A percentile compares a stretch with the other conserved stretches of the same genome.
Evolutionary conservation across 1,140 invertebrate species (phyloP).

Genomic region (Diprion similis): DNA sequence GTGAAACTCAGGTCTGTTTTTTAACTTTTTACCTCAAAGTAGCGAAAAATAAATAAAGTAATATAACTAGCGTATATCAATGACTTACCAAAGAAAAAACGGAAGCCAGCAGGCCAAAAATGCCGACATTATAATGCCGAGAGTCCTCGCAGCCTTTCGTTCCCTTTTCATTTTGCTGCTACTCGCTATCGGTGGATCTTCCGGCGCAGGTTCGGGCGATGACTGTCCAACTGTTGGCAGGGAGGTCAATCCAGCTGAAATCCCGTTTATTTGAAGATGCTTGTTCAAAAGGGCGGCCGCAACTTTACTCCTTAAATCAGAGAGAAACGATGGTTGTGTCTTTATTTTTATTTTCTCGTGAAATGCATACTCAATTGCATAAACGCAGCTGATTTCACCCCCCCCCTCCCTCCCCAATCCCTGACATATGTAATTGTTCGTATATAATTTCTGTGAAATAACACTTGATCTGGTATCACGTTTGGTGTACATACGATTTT

Average conservation of each 20-base stretch:
- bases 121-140: slow-evolving; percentile 95
- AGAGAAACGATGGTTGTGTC: slow-evolving; percentile 26
- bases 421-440: too few species aligned
- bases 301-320: slow-evolving; percentile 77
- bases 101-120: slow-evolving; percentile 94
- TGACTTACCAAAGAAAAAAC: slow-evolving; percentile 86
- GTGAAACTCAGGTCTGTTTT: too few species aligned
- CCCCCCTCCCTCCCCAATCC: too few species aligned
- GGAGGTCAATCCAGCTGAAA: slow-evolving; percentile 71
- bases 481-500: too few species aligned
- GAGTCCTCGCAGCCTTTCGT: slow-evolving; percentile 90
- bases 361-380: too few species aligned
- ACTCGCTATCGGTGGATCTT: slow-evolving; percentile 55
- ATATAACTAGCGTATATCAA: slow-evolving; percentile 11
- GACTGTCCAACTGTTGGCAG: slow-evolving; percentile 62
- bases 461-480: too few species aligned
- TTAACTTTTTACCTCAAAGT: too few species aligned
- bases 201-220: slow-evolving; percentile 55
- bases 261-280: slow-evolving; percentile 86
- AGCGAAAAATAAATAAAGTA: too few species aligned
- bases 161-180: slow-evolving; percentile 90
- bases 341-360: too few species aligned
- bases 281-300: slow-evolving; percentile 84
- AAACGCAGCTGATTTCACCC: too few species aligned
- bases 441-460: too few species aligned